Conservation (phyloP, 2,888 invertebrate species). For the Drosophila diplacantha region DNA sequence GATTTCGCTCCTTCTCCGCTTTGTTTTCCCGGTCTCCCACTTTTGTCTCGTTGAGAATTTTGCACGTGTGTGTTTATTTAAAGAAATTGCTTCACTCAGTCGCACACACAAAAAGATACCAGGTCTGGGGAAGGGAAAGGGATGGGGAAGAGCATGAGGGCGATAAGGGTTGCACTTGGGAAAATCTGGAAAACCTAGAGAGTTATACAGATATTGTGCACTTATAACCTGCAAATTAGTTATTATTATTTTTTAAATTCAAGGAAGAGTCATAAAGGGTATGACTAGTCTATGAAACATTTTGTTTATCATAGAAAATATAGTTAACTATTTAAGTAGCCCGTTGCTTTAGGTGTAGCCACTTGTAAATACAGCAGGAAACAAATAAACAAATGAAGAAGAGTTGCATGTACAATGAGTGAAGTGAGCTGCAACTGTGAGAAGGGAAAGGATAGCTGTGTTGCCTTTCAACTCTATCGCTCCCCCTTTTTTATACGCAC, state of each 20-base stretch:
- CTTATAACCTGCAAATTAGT: background rate
- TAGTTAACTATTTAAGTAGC: background rate
- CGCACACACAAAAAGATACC: constrained; percentile 29
- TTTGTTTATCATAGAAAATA: background rate
- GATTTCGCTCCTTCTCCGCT: constrained; percentile 33
- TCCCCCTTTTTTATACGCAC: constrained; percentile 26
- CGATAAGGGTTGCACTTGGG: background rate
- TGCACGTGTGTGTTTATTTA: constrained; percentile 74
- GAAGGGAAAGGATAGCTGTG: constrained; percentile 22
- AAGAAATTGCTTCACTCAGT: constrained; percentile 73
- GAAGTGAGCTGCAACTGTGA: constrained; percentile 48
- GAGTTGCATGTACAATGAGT: constrained; percentile 65
- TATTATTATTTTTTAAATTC: background rate
- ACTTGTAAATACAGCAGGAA: constrained; percentile 55
- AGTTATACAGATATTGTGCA: background rate
- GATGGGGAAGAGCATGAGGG: background rate
- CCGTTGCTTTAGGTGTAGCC: constrained; percentile 6
- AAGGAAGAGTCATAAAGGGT: background rate
- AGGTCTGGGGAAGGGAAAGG: background rate
- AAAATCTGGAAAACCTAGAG: constrained; percentile 1
- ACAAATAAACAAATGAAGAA: constrained; percentile 75
- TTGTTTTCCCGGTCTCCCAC: constrained; percentile 21
- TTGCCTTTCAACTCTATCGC: constrained; percentile 19
- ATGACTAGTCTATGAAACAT: no score
- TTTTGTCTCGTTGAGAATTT: constrained; percentile 47